Conservation (phyloP, 1,140 invertebrate genomes). For the Drosophila bocqueti region DNA sequence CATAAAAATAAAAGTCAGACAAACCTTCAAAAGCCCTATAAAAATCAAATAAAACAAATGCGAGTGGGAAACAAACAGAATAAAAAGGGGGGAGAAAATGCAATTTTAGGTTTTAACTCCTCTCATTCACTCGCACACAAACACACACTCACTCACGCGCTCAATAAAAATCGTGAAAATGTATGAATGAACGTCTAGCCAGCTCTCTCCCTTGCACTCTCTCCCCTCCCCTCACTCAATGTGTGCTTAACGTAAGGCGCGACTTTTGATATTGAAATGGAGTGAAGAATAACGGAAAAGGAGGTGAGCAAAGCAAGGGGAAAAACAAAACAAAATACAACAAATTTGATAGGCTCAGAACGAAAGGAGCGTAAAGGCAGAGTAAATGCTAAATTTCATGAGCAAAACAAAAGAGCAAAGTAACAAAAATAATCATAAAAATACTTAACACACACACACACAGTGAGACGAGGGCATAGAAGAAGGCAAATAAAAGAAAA, state of each 20-base stretch:
- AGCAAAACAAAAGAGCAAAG: constrained; percentile 74
- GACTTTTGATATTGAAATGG: constrained; percentile 67
- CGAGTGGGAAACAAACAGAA: constrained; percentile 21
- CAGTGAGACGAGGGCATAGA: constrained; percentile 34
- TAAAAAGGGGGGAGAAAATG: constrained; percentile 60
- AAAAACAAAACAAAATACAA: constrained; percentile 43
- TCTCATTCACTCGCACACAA: constrained; percentile 8
- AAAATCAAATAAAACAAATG: constrained; percentile 44
- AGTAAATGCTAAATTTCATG: constrained; percentile 64
- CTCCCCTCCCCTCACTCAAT: constrained; percentile 19
- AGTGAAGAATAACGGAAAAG: constrained; percentile 39
- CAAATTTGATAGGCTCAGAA: constrained; percentile 70
- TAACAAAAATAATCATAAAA: constrained; percentile 78
- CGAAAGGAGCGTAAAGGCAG: constrained; percentile 25
- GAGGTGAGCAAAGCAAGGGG: constrained; percentile 5
- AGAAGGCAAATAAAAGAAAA: constrained; percentile 67
- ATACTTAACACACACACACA: constrained; percentile 70
- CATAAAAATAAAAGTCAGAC: constrained; percentile 60
- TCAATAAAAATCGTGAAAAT: constrained; percentile 60
- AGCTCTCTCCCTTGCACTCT: constrained; percentile 3
- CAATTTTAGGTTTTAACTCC: constrained; percentile 64
- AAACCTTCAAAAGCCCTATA: constrained; percentile 47
- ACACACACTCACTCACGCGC: constrained; percentile 5
- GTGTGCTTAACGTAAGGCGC: constrained; percentile 58
- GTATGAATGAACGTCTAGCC: constrained; percentile 63